These are phyloP conservation scores for Mola mola DNA, from an alignment of 2,113 vertebrate species.

Conservation along the genomic window DNA sequence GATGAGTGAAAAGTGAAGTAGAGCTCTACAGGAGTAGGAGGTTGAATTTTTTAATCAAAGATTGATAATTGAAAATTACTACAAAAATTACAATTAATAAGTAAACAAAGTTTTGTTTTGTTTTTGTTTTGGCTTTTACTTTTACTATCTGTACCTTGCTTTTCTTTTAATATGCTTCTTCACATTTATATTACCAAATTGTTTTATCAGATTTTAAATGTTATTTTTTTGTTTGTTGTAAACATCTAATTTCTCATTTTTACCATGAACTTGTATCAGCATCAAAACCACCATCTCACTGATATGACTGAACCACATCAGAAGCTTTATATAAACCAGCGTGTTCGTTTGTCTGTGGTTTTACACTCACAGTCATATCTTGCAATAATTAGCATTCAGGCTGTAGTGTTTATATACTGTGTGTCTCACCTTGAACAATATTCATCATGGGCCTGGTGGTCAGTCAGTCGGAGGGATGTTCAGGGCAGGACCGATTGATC, in stretches of 20 bases:
- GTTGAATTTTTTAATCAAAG: too few species aligned
- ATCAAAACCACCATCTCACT: neutral
- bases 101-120: too few species aligned
- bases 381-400: slow-evolving; percentile 1
- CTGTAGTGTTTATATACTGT: neutral
- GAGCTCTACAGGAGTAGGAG: too few species aligned
- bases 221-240: neutral
- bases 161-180: too few species aligned
- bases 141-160: too few species aligned
- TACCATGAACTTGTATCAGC: neutral
- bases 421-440: slow-evolving; percentile 74
- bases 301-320: neutral
- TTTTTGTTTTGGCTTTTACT: too few species aligned
- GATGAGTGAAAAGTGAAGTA: too few species aligned
- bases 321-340: neutral
- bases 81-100: too few species aligned
- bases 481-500: slow-evolving; percentile 99
- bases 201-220: too few species aligned
- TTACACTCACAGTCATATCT: neutral
- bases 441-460: slow-evolving; percentile 45
- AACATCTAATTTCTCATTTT: neutral
- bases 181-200: too few species aligned
- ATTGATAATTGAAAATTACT: too few species aligned
- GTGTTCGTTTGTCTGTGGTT: too few species aligned
- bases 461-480: slow-evolving; percentile 97